phyloP scores from a whole-genome alignment of 2,888 invertebrate genomes.

The Anagyrus pseudococci region DNA sequence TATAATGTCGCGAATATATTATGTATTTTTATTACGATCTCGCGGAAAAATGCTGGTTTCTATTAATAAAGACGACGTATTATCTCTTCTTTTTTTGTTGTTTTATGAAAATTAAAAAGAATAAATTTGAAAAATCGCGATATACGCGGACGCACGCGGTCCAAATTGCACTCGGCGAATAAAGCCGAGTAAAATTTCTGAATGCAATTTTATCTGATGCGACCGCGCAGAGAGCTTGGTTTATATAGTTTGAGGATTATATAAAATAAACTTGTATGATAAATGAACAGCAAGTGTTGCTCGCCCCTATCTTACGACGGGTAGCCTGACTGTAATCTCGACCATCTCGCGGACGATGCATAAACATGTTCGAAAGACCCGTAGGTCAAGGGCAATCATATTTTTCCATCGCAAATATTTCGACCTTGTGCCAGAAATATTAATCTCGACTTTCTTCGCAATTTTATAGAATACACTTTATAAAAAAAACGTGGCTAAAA shows the following conservation, averaged over 20 bases:
- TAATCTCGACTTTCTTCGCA: no score
- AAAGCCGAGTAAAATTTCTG: not conserved
- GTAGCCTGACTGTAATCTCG: constrained; percentile 17
- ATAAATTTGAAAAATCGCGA: not conserved
- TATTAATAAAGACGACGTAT: no score
- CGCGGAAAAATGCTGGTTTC: no score
- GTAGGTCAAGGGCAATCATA: constrained; percentile 45
- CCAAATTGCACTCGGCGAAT: not conserved
- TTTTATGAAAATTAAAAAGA: not conserved
- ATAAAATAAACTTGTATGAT: constrained; percentile 32
- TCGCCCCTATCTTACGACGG: constrained; percentile 15
- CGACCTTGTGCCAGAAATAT: constrained; percentile 3
- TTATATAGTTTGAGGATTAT: constrained; percentile 13
- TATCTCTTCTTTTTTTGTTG: no score
- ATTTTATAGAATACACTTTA: no score
- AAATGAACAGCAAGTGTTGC: constrained; percentile 27
- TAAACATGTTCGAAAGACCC: constrained; percentile 20
- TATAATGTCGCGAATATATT: no score
- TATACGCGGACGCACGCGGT: not conserved
- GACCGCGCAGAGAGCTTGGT: not conserved
- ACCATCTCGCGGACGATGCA: constrained; percentile 19
- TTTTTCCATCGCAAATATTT: constrained; percentile 9
- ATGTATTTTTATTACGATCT: no score
- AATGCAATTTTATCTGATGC: not conserved
- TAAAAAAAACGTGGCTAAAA: no score